Percentiles rank a stretch among this genome's conserved stretches.
Evolutionary conservation across 2,888 invertebrate species (phyloP).

Genomic region (Agonopterix alstromeriana): DNA sequence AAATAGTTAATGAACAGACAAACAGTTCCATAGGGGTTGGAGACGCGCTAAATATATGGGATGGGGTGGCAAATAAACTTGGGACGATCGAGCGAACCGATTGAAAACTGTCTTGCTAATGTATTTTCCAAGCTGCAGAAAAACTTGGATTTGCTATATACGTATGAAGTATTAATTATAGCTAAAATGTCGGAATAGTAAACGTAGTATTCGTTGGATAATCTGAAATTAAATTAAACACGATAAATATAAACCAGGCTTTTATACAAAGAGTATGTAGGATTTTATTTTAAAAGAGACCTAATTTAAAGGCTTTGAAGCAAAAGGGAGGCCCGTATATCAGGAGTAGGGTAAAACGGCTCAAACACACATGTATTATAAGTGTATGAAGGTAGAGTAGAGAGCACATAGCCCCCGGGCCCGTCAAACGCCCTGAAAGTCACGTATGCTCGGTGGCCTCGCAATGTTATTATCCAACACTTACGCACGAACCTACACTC

Average conservation of each 20-base stretch:
- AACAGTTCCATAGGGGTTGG: constrained; percentile 17
- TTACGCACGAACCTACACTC: constrained; percentile 57
- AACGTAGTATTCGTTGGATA: no score
- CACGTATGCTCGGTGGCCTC: constrained; percentile 67
- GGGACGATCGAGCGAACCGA: no score
- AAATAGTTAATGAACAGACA: constrained; percentile 18
- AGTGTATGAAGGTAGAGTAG: constrained; percentile 26
- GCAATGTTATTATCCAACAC: constrained; percentile 73
- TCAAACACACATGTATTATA: constrained; percentile 38
- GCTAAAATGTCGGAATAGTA: no score
- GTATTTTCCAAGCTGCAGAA: not conserved
- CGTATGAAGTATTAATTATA: no score
- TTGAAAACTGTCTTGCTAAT: not conserved
- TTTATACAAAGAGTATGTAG: not conserved
- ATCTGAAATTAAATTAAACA: not conserved
- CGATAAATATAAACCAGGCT: not conserved
- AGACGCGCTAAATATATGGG: constrained; percentile 12
- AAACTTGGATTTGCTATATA: no score
- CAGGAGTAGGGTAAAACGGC: constrained; percentile 51
- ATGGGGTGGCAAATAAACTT: constrained; percentile 8
- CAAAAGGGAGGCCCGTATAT: constrained; percentile 47
- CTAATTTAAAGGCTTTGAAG: constrained; percentile 70
- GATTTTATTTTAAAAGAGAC: constrained; percentile 57
- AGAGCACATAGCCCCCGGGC: constrained; percentile 55
- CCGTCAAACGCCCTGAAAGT: constrained; percentile 69